These are phyloP conservation scores for Seira sanloemensis DNA, from an alignment of 2,888 invertebrate genomes.

Conservation along the genomic window DNA sequence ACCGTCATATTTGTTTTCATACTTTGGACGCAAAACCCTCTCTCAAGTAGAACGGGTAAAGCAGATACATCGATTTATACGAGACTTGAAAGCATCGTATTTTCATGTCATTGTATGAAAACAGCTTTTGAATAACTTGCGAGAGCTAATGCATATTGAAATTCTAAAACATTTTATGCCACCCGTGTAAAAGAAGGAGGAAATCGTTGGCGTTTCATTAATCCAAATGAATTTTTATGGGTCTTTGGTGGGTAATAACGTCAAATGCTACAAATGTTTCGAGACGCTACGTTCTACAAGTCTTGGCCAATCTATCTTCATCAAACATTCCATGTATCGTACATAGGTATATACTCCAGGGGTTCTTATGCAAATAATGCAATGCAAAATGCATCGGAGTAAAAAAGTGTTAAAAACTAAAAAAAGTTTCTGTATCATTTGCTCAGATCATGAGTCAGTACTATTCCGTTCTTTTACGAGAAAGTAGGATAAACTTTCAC, in stretches of 20 bases:
- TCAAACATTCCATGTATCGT: neutral
- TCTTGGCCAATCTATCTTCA: neutral
- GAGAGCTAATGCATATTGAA: neutral
- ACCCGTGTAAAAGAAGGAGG: neutral
- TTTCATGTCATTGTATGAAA: no score
- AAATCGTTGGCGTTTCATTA: constrained; percentile 10
- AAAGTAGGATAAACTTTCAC: no score
- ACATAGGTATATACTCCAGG: neutral
- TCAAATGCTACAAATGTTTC: neutral
- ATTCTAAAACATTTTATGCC: neutral
- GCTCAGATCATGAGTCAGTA: no score
- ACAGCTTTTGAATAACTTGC: no score
- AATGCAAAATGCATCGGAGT: constrained; percentile 1
- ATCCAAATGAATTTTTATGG: constrained; percentile 18
- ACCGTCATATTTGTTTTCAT: no score
- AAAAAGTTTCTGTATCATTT: no score
- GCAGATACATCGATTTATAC: no score
- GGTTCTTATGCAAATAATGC: neutral
- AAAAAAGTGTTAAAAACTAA: neutral
- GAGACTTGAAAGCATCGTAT: no score
- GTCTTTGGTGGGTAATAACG: neutral
- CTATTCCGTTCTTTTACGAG: no score
- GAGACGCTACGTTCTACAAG: neutral
- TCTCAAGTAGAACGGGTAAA: no score
- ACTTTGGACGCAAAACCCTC: no score